Percentiles rank a stretch among this genome's conserved stretches.
These are phyloP conservation scores for Acrocyrtus sp. DNA, from an alignment of 2,888 invertebrate genomes.

Conservation along the genomic window DNA sequence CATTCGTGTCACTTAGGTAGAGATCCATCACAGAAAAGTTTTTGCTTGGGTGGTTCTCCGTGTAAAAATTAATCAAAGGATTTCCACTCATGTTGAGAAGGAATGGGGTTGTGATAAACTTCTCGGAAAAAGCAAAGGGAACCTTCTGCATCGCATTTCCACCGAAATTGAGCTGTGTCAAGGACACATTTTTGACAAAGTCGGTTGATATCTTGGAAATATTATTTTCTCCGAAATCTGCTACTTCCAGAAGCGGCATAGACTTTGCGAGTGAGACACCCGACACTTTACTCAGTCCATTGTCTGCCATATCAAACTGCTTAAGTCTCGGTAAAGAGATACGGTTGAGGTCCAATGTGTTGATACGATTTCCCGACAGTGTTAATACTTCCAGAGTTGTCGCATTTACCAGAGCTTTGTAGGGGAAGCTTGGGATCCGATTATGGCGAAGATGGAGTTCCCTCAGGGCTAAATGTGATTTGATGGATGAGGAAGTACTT, in stretches of 20 bases:
- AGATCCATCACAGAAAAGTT: slow-evolving; percentile 85
- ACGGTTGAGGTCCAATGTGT: slow-evolving; percentile 79
- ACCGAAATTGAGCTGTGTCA: slow-evolving; percentile 77
- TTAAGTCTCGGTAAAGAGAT: slow-evolving; percentile 80
- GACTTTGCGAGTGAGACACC: slow-evolving; percentile 80
- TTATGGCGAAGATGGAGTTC: slow-evolving; percentile 81
- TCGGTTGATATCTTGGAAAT: slow-evolving; percentile 82
- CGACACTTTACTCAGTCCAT: slow-evolving; percentile 72
- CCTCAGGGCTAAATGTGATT: slow-evolving; percentile 69
- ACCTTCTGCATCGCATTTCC: slow-evolving; percentile 83
- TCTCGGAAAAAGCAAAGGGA: slow-evolving; percentile 80
- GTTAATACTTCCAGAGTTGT: slow-evolving; percentile 78
- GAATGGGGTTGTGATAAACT: slow-evolving; percentile 74
- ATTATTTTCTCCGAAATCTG: slow-evolving; percentile 81
- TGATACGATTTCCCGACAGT: slow-evolving; percentile 66
- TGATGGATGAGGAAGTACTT: slow-evolving; percentile 40
- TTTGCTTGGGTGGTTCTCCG: slow-evolving; percentile 73
- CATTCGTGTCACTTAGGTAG: slow-evolving; percentile 81
- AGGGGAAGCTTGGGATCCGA: slow-evolving; percentile 79
- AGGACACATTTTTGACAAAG: slow-evolving; percentile 77
- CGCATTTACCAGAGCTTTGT: slow-evolving; percentile 80
- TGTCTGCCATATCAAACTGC: slow-evolving; percentile 79
- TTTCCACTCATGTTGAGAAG: slow-evolving; percentile 87
- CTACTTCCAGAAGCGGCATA: slow-evolving; percentile 77
- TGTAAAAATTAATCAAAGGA: slow-evolving; percentile 79